Percentiles rank a stretch among this genome's conserved stretches.
Conservation (phyloP, 2,888 invertebrate genomes). For the Sphaeridia pumilis region DNA sequence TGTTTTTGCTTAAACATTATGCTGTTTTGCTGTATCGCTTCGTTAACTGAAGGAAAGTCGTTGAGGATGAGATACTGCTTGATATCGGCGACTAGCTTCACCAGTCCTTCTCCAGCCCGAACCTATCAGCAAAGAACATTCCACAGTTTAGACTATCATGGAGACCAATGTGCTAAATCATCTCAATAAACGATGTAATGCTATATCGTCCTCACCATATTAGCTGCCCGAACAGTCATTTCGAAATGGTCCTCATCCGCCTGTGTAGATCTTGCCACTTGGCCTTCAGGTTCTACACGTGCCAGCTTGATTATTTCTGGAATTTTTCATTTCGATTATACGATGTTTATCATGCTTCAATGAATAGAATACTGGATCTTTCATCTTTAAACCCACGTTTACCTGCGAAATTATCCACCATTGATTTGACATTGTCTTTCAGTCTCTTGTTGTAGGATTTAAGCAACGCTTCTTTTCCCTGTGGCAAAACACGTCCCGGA, state of each 20-base stretch:
- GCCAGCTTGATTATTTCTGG: slow-evolving; percentile 79
- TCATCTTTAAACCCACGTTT: slow-evolving; percentile 36
- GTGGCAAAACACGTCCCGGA: slow-evolving; percentile 56
- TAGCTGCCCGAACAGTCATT: slow-evolving; percentile 92
- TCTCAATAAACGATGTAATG: background rate
- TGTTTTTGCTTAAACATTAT: slow-evolving; percentile 80
- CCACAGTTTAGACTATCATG: background rate
- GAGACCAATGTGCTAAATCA: background rate
- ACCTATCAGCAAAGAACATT: slow-evolving; percentile 45
- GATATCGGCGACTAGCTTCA: slow-evolving; percentile 94
- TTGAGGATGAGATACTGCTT: slow-evolving; percentile 96
- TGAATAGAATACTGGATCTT: too few species aligned
- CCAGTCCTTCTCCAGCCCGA: slow-evolving; percentile 87
- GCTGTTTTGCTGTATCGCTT: slow-evolving; percentile 88
- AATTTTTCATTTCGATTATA: too few species aligned
- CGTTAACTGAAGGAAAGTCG: slow-evolving; percentile 96
- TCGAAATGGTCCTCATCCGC: slow-evolving; percentile 92
- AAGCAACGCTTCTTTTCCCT: slow-evolving; percentile 86
- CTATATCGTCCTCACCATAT: slow-evolving; percentile 50
- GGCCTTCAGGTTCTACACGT: slow-evolving; percentile 74
- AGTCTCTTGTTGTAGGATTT: slow-evolving; percentile 89
- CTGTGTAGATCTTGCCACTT: slow-evolving; percentile 77
- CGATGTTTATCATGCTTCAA: too few species aligned
- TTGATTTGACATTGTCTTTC: slow-evolving; percentile 93
- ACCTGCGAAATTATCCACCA: slow-evolving; percentile 96